phyloP scores from a whole-genome alignment of 2,797 vertebrate species.

The Pogoniulus pusillus region DNA sequence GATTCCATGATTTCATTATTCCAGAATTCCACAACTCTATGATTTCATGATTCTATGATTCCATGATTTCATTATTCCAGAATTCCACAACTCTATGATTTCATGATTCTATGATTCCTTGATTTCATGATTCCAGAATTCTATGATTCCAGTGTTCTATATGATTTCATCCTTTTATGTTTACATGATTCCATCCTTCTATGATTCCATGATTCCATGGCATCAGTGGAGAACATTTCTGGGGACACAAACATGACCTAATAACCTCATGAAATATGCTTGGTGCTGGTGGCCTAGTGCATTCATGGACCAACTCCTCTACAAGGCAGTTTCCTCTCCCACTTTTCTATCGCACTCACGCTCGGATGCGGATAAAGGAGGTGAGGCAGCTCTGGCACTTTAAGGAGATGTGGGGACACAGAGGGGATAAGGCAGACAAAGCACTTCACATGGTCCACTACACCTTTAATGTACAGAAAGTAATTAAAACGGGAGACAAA shows the following conservation, averaged over 20 bases:
- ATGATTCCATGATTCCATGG: too few relatives aligned
- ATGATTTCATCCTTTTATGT: too few relatives aligned
- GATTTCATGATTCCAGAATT: too few relatives aligned
- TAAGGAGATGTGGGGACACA: not conserved
- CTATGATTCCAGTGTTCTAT: too few relatives aligned
- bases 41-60: too few relatives aligned
- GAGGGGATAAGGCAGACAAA: slow-evolving; percentile 6
- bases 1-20: too few relatives aligned
- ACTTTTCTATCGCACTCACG: not conserved
- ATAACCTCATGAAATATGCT: not conserved
- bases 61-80: too few relatives aligned
- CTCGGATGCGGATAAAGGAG: not conserved
- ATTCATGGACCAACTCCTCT: not conserved
- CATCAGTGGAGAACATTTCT: not conserved
- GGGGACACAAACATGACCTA: slow-evolving; percentile 35
- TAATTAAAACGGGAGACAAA: slow-evolving; percentile 68
- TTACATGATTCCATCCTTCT: too few relatives aligned
- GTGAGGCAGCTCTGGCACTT: not conserved
- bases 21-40: too few relatives aligned
- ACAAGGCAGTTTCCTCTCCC: not conserved
- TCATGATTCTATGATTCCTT: too few relatives aligned
- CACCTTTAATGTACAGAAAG: slow-evolving; percentile 51
- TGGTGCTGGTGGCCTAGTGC: not conserved
- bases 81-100: too few relatives aligned
- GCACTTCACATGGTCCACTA: slow-evolving; percentile 36